Evolutionary conservation across 1,140 invertebrate species (phyloP).

Genomic region (Oscheius sp.): DNA sequence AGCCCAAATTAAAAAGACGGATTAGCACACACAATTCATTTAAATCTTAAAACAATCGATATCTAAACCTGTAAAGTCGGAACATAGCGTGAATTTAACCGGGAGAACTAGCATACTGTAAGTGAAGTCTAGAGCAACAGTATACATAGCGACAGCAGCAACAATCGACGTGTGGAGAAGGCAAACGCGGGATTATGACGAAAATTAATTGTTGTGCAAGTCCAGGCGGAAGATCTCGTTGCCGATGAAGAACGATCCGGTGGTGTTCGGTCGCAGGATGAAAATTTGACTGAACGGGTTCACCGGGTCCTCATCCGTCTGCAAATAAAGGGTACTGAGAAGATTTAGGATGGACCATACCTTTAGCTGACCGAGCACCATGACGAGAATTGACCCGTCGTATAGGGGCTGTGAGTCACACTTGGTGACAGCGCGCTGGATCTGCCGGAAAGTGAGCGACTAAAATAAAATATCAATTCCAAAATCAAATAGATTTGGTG

Average conservation of each 20-base stretch:
- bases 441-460: conserved; percentile 54
- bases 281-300: conserved; percentile 58
- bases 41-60: too few species aligned
- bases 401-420: conserved; percentile 56
- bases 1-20: neutral
- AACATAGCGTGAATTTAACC: conserved; percentile 24
- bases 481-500: neutral
- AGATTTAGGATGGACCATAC: conserved; percentile 37
- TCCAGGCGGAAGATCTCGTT: conserved; percentile 61
- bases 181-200: neutral
- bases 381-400: conserved; percentile 58
- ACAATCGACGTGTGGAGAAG: neutral
- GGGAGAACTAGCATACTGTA: neutral
- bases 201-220: conserved; percentile 54
- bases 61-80: conserved; percentile 15
- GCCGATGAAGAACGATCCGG: conserved; percentile 56
- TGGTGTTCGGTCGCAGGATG: conserved; percentile 52
- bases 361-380: conserved; percentile 59
- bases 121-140: conserved; percentile 1
- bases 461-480: conserved; percentile 2
- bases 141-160: conserved; percentile 22
- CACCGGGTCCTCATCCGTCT: conserved; percentile 60
- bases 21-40: too few species aligned
- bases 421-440: conserved; percentile 59
- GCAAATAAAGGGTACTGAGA: conserved; percentile 18